A percentile compares a stretch with the other conserved stretches of the same genome.
Conservation (phyloP, 2,113 vertebrate genomes). For the Prinia subflava region DNA sequence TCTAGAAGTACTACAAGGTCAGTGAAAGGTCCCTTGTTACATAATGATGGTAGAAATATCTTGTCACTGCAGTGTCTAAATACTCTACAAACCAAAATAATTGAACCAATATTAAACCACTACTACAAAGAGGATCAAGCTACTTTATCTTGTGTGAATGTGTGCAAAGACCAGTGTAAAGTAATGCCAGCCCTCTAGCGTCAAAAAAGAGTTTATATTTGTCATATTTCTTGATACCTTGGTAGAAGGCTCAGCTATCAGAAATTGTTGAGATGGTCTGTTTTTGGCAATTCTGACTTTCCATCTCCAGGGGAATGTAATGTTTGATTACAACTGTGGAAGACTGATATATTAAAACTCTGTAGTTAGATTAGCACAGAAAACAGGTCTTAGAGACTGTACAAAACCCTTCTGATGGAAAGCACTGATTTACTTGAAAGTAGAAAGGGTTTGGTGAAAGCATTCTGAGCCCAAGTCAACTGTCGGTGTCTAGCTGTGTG, state of each 20-base stretch:
- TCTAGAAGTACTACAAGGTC: not conserved
- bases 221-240: fast-evolving
- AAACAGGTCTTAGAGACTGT: not conserved
- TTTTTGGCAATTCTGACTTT: not conserved
- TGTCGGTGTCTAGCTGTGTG: not conserved
- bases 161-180: not conserved
- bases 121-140: not conserved
- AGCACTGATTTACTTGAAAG: not conserved
- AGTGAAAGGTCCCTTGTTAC: not conserved
- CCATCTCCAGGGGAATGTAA: not conserved
- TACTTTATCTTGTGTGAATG: not conserved
- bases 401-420: not conserved
- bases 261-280: not conserved
- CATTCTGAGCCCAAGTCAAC: not conserved
- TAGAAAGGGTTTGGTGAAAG: not conserved
- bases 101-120: not conserved
- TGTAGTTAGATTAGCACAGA: not conserved
- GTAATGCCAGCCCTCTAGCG: not conserved
- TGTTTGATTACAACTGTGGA: not conserved
- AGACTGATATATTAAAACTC: not conserved
- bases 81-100: not conserved
- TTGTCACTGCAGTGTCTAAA: not conserved
- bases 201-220: not conserved
- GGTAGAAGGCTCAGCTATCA: not conserved
- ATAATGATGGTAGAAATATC: not conserved